These are phyloP conservation scores for Marcusenius ussheri DNA, from an alignment of 2,113 vertebrate species.

Conservation along the genomic window DNA sequence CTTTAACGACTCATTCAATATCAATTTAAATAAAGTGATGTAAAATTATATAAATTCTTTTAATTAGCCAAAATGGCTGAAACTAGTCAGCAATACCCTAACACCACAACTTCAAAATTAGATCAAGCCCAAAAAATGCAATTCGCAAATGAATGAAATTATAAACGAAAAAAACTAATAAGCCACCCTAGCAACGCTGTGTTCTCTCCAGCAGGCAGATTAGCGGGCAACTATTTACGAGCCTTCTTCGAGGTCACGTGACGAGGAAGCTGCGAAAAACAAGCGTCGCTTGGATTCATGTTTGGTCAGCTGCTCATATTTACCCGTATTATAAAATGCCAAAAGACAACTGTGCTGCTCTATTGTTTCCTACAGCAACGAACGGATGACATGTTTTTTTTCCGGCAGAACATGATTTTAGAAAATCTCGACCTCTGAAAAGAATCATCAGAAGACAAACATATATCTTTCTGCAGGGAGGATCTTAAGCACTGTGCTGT, in stretches of 20 bases:
- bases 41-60: background rate
- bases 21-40: background rate
- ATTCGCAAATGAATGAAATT: background rate
- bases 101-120: background rate
- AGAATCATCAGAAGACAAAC: background rate
- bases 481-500: background rate
- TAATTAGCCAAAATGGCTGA: background rate
- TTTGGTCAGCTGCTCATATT: background rate
- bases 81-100: background rate
- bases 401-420: background rate
- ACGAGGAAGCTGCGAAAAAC: background rate
- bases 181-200: background rate
- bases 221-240: background rate
- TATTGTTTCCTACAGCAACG: background rate
- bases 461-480: background rate
- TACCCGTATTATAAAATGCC: background rate
- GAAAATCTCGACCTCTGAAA: background rate
- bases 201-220: background rate
- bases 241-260: background rate
- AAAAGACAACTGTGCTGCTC: background rate
- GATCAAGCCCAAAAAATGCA: background rate
- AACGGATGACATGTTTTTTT: background rate
- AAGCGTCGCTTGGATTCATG: background rate
- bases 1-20: background rate
- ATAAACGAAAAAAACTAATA: background rate